Evolutionary conservation across 2,113 vertebrate genomes (phyloP), one percentile per base, ranked within the genome.

Genomic region (Amphiprion ocellaris): DNA sequence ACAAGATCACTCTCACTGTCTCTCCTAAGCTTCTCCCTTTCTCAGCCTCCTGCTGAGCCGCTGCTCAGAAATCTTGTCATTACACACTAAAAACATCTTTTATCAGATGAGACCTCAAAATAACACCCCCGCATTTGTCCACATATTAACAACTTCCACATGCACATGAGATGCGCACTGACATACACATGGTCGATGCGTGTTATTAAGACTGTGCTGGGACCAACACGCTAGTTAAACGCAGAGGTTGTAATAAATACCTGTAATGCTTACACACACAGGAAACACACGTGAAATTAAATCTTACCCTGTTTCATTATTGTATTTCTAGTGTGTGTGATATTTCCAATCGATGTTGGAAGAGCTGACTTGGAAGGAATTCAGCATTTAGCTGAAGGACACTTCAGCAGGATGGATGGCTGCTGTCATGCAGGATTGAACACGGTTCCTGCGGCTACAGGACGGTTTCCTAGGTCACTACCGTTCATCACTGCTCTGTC

Each of bases 31-130:
- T 39, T 64, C 24, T 53, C 24, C 83, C 28, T 24, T 47, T 67
- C 62, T 76, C 47, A 10, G 49, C 71, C 79, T 72, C 81, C 78
- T 17, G 78, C 82, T 77, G 86, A 44, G 78, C 44, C 52, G 26
- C 60, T 78, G 66, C 70, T 74, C 63, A 44, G 60, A 56, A 79
- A 73, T 84, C 59, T 75, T 79, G 81, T 90, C 79, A 59, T 81
- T 83, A 81, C 73, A 75, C 21, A 61, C 66, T 58, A 76, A 79
- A 77, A 74, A 85, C 76, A 79, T 50, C 47, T 84, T 87, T 77
- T 66, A 77, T 81, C 78, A 59, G 61, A 82, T 66, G 54, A 66
- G 30, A 69, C 71, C 76, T 73, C 21, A 65, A 77, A 75, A 72
- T 63, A 69, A 52, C 72, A 65, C 63, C 11, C 63, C 33, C 72